Percentiles rank a stretch among this genome's conserved stretches.
phyloP scores from a whole-genome alignment of 2,888 invertebrate genomes.

The Branchipolynoe longqiensis region DNA sequence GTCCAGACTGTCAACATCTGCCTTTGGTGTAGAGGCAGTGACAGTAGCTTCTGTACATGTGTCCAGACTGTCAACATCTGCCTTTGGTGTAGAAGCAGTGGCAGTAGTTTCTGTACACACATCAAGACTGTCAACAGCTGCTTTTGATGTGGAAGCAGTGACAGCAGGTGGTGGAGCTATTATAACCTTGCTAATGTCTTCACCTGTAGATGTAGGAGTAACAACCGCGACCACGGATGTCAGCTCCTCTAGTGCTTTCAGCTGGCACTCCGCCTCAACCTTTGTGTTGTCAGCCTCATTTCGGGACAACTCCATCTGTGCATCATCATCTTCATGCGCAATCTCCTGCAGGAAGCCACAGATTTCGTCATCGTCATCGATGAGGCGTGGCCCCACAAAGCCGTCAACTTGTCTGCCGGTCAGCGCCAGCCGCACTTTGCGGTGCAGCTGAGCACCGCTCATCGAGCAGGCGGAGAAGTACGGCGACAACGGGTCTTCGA shows the following conservation, averaged over 20 bases:
- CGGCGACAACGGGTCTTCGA: conserved; percentile 72
- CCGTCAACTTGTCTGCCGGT: conserved; percentile 71
- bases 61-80: not conserved
- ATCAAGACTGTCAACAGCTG: not conserved
- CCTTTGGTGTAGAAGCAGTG: not conserved
- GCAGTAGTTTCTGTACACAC: not conserved
- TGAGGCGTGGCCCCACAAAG: conserved; percentile 80
- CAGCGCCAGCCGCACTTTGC: conserved; percentile 70
- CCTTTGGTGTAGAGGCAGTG: not conserved
- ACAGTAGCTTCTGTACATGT: not conserved
- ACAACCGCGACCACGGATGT: not conserved
- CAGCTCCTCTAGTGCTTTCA: not conserved
- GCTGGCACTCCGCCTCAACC: not conserved
- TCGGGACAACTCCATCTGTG: not conserved
- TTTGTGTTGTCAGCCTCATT: not conserved
- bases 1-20: not conserved
- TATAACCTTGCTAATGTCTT: not conserved
- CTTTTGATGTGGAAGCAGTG: not conserved
- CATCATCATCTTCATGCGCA: conserved; percentile 1
- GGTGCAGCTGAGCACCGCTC: conserved; percentile 66
- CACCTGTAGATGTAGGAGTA: not conserved
- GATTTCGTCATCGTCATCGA: conserved; percentile 47
- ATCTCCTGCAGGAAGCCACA: not conserved
- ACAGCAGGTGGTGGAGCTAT: not conserved
- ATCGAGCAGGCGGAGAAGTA: conserved; percentile 64